These are phyloP conservation scores for Spinibarbus caldwelli DNA, from an alignment of 2,797 vertebrate species.

Conservation along the genomic window DNA sequence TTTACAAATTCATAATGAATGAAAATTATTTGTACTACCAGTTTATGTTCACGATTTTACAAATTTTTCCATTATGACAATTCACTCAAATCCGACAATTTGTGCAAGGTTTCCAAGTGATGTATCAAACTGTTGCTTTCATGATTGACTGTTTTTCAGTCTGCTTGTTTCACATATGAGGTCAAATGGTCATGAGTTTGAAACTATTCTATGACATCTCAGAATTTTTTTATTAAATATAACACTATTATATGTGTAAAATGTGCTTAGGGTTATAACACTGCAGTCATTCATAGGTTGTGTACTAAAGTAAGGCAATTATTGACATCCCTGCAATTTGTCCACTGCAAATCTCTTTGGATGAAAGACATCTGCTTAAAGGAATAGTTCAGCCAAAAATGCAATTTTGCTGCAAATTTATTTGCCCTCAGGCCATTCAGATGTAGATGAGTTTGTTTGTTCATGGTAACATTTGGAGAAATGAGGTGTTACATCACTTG, in stretches of 20 bases:
- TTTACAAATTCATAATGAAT: not conserved
- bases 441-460: not conserved
- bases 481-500: not conserved
- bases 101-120: not conserved
- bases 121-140: not conserved
- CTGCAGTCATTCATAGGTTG: not conserved
- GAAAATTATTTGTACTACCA: not conserved
- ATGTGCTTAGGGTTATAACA: not conserved
- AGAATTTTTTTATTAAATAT: too few species aligned
- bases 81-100: not conserved
- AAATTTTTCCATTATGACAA: not conserved
- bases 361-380: not conserved
- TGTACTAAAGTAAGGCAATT: not conserved
- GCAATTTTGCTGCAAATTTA: not conserved
- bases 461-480: not conserved
- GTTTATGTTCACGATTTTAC: not conserved
- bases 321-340: not conserved
- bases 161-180: not conserved
- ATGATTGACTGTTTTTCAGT: too few species aligned
- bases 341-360: not conserved
- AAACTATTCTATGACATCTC: not conserved
- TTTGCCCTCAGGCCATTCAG: not conserved
- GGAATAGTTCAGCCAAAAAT: not conserved
- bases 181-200: not conserved
- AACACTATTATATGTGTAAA: not conserved